Conservation (phyloP, 1,140 invertebrate genomes). For the Hyles euphorbiae region DNA sequence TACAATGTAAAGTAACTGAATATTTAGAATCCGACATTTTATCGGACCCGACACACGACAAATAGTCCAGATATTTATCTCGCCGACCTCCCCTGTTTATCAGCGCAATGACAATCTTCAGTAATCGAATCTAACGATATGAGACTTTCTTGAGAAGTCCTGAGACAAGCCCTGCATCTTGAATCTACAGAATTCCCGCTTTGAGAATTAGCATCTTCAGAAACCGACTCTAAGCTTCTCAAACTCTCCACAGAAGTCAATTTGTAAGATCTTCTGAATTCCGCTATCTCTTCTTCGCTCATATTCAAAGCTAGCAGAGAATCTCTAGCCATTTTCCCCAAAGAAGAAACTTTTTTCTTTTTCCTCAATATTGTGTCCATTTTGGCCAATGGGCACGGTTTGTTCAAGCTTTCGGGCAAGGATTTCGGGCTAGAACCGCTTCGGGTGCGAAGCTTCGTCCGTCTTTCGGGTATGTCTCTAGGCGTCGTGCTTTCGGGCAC, state of each 20-base stretch:
- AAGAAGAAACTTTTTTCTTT: slow-evolving; percentile 60
- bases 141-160: slow-evolving; percentile 66
- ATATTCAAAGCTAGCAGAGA: slow-evolving; percentile 67
- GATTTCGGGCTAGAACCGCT: slow-evolving; percentile 69
- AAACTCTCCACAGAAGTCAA: slow-evolving; percentile 67
- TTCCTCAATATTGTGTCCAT: slow-evolving; percentile 59
- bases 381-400: slow-evolving; percentile 53
- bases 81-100: slow-evolving; percentile 35
- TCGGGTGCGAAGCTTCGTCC: slow-evolving; percentile 42
- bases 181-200: slow-evolving; percentile 64
- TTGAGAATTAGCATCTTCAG: slow-evolving; percentile 65
- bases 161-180: slow-evolving; percentile 55
- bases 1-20: not conserved
- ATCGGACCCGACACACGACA: not conserved
- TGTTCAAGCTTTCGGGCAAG: slow-evolving; percentile 61
- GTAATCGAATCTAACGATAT: slow-evolving; percentile 69
- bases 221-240: slow-evolving; percentile 64
- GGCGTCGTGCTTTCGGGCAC: slow-evolving; percentile 57
- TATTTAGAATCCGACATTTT: not conserved
- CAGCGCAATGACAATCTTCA: slow-evolving; percentile 58
- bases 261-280: slow-evolving; percentile 59
- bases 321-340: slow-evolving; percentile 68
- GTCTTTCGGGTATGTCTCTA: slow-evolving; percentile 53
- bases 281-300: slow-evolving; percentile 66
- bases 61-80: slow-evolving; percentile 29